A percentile compares a stretch with the other conserved stretches of the same genome.
Conservation (phyloP, 2,113 vertebrate species). For the Labeo rohita region DNA sequence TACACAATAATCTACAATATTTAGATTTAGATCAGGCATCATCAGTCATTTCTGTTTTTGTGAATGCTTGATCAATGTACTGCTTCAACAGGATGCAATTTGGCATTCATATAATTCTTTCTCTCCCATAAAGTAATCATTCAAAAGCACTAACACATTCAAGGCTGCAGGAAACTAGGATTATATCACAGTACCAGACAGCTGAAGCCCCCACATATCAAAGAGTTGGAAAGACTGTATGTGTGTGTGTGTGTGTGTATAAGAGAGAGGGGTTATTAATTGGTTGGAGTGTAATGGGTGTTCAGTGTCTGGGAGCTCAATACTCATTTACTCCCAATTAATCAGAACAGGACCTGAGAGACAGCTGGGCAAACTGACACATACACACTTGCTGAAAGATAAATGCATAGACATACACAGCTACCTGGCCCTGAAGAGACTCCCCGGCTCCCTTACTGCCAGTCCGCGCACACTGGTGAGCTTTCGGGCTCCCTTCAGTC, state of each 20-base stretch:
- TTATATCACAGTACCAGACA: neutral
- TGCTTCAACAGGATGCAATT: conserved; percentile 2
- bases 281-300: conserved; percentile 69
- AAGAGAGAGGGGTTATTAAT: conserved; percentile 64
- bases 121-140: neutral
- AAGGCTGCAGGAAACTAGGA: neutral
- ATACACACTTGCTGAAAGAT: conserved; percentile 31
- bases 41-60: neutral
- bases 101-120: conserved; percentile 9
- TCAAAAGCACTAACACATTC: neutral
- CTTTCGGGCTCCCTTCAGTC: neutral
- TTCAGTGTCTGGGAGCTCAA: conserved; percentile 66
- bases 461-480: neutral
- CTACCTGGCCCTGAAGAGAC: conserved; percentile 35
- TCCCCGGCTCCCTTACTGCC: neutral
- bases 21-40: neutral
- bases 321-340: conserved; percentile 66
- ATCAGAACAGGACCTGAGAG: conserved; percentile 59
- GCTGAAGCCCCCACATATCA: conserved; percentile 3
- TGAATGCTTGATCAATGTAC: neutral
- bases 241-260: conserved; percentile 10
- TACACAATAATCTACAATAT: neutral
- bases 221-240: neutral
- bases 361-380: conserved; percentile 42
- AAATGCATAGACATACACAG: conserved; percentile 47